A percentile compares a stretch with the other conserved stretches of the same genome.
These are phyloP conservation scores for Cheilosia vulpina DNA, from an alignment of 2,888 invertebrate species.

Conservation along the genomic window DNA sequence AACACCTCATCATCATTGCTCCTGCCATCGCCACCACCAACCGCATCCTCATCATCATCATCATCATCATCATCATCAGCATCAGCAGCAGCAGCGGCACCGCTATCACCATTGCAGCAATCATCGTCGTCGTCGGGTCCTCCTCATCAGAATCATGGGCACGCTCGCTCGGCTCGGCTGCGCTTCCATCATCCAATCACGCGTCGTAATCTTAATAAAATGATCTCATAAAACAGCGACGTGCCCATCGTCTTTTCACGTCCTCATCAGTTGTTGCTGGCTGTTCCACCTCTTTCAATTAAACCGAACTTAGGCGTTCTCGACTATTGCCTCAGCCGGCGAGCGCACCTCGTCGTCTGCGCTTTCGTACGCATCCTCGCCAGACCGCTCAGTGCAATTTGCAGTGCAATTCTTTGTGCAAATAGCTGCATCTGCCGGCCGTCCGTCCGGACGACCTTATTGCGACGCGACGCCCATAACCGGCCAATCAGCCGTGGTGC, in stretches of 20 bases:
- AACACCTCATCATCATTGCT: slow-evolving; percentile 70
- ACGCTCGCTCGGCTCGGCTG: slow-evolving; percentile 46
- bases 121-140: slow-evolving; percentile 35
- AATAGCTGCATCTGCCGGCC: slow-evolving; percentile 51
- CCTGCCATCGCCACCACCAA: slow-evolving; percentile 47
- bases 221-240: slow-evolving; percentile 74
- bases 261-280: slow-evolving; percentile 69
- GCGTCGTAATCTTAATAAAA: slow-evolving; percentile 75
- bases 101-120: slow-evolving; percentile 46
- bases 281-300: slow-evolving; percentile 76
- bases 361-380: slow-evolving; percentile 11
- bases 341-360: slow-evolving; percentile 43
- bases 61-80: slow-evolving; percentile 18
- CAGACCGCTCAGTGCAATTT: slow-evolving; percentile 18
- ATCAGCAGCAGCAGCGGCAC: not conserved
- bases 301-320: slow-evolving; percentile 74
- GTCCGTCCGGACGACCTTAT: slow-evolving; percentile 36
- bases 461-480: slow-evolving; percentile 53
- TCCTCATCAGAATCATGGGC: slow-evolving; percentile 58
- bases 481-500: slow-evolving; percentile 4
- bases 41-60: slow-evolving; percentile 29
- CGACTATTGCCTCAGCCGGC: slow-evolving; percentile 54
- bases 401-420: slow-evolving; percentile 39
- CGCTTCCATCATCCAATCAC: slow-evolving; percentile 69
- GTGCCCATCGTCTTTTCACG: slow-evolving; percentile 68